Evolutionary conservation across 2,113 vertebrate species (phyloP).

Genomic region (Pseudorectes ferrugineus): DNA sequence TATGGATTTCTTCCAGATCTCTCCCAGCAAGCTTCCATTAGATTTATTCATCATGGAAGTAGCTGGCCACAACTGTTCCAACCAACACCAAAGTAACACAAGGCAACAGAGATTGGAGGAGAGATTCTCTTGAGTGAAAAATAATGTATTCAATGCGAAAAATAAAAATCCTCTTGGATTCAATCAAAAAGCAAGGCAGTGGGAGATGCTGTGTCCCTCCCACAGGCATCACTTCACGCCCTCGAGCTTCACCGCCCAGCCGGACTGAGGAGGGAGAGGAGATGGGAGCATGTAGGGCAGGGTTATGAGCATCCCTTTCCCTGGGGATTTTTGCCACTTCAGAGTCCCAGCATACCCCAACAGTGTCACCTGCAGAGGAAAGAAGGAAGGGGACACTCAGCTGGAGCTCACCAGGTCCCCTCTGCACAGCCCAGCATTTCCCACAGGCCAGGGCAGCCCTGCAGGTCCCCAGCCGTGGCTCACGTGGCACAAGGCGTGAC

Average conservation of each 20-base stretch:
- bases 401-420: background rate
- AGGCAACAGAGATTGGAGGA: background rate
- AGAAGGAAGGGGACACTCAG: background rate
- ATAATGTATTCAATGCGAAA: constrained; percentile 28
- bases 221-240: constrained; percentile 57
- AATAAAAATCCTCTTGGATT: background rate
- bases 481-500: fast-evolving
- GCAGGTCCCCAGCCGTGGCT: background rate
- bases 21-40: background rate
- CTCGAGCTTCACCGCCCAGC: constrained; percentile 82
- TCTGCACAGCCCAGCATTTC: background rate
- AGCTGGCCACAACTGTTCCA: background rate
- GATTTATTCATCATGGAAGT: background rate
- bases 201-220: background rate
- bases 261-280: constrained; percentile 32
- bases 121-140: background rate
- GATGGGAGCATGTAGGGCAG: constrained; percentile 68
- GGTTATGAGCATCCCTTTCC: constrained; percentile 70
- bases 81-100: background rate
- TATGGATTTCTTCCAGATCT: background rate
- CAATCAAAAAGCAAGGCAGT: background rate
- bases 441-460: background rate
- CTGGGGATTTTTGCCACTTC: constrained; percentile 70
- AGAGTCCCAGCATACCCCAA: constrained; percentile 73
- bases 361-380: constrained; percentile 77